Percentiles rank a stretch among this genome's conserved stretches.
Evolutionary conservation across 2,797 vertebrate species (phyloP).

Genomic region (Chromis chromis): DNA sequence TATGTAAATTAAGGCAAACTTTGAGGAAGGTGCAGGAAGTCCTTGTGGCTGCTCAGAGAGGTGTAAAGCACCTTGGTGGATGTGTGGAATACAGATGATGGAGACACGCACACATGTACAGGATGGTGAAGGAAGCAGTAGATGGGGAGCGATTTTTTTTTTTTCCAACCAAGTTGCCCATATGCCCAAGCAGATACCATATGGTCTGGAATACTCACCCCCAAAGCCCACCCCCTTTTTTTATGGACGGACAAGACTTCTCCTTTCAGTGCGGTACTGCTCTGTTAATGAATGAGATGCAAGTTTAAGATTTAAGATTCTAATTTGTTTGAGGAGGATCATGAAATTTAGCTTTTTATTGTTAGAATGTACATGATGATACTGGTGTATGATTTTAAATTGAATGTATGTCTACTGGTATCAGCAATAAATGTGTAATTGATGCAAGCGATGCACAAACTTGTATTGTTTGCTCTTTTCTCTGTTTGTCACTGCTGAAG

Average conservation of each 20-base stretch:
- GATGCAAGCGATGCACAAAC: neutral
- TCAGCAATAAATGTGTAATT: neutral
- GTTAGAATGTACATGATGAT: neutral
- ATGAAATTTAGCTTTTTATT: neutral
- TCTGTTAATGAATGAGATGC: neutral
- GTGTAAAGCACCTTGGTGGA: slow-evolving; percentile 52
- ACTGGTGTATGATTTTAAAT: neutral
- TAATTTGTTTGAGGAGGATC: neutral
- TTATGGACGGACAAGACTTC: neutral
- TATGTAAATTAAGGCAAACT: slow-evolving; percentile 44
- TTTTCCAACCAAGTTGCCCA: slow-evolving; percentile 24
- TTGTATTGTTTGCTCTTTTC: slow-evolving; percentile 7
- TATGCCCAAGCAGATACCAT: slow-evolving; percentile 55
- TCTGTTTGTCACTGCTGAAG: neutral
- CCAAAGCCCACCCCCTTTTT: slow-evolving; percentile 9
- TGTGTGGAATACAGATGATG: slow-evolving; percentile 68
- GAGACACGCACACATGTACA: slow-evolving; percentile 15
- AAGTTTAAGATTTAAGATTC: neutral
- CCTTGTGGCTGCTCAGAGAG: slow-evolving; percentile 50
- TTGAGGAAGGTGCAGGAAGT: slow-evolving; percentile 33
- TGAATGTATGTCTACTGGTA: neutral
- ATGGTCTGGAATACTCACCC: slow-evolving; percentile 36
- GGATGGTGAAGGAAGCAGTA: slow-evolving; percentile 17
- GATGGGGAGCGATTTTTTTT: slow-evolving; percentile 2
- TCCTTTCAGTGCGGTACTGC: neutral